phyloP scores from a whole-genome alignment of 2,888 invertebrate genomes.

The Caenorhabditis virilis region DNA sequence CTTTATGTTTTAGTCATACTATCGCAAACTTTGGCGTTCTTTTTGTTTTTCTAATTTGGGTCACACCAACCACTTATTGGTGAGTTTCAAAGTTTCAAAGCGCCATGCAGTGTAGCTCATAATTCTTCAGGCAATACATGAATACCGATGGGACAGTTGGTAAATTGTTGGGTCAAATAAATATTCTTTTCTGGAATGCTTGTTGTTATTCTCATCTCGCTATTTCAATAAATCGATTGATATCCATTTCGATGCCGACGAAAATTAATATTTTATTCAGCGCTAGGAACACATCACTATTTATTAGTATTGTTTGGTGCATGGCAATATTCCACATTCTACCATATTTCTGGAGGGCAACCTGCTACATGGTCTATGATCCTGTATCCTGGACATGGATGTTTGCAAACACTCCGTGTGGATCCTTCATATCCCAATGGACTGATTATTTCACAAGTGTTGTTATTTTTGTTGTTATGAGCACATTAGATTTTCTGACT shows the following conservation, averaged over 20 bases:
- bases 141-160: slow-evolving; percentile 17
- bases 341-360: slow-evolving; percentile 46
- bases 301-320: slow-evolving; percentile 37
- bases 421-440: slow-evolving; percentile 33
- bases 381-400: slow-evolving; percentile 35
- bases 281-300: slow-evolving; percentile 23
- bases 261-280: slow-evolving; percentile 11
- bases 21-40: slow-evolving; percentile 42
- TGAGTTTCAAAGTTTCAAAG: slow-evolving; percentile 1
- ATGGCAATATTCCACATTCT: slow-evolving; percentile 36
- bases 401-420: slow-evolving; percentile 35
- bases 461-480: slow-evolving; percentile 34
- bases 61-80: slow-evolving; percentile 31
- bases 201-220: slow-evolving; percentile 50
- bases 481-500: slow-evolving; percentile 31
- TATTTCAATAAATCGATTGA: slow-evolving; percentile 46
- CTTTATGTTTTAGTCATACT: slow-evolving; percentile 41
- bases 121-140: slow-evolving; percentile 18
- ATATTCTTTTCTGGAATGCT: slow-evolving; percentile 52
- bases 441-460: slow-evolving; percentile 44
- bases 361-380: slow-evolving; percentile 39
- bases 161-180: slow-evolving; percentile 41
- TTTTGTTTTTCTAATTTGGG: slow-evolving; percentile 33
- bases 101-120: neutral
- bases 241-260: slow-evolving; percentile 18